Conservation (phyloP, 2,113 vertebrate species). For the Cyphomyrus discorhynchus region DNA sequence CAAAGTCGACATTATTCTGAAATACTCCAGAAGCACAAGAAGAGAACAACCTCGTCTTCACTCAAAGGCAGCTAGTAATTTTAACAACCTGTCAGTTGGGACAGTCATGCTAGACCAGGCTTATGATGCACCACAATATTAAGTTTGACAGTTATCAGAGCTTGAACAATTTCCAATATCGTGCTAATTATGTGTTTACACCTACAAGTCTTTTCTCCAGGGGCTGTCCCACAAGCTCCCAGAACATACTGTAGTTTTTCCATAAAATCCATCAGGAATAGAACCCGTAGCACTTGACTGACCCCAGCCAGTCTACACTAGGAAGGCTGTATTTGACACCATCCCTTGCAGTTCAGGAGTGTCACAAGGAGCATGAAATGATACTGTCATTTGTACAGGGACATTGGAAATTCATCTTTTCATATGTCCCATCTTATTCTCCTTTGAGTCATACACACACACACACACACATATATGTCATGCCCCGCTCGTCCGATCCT, state of each 20-base stretch:
- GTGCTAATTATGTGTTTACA: neutral
- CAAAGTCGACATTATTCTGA: neutral
- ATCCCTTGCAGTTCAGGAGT: neutral
- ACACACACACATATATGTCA: too few relatives aligned
- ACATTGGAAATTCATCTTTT: neutral
- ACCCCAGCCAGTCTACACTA: neutral
- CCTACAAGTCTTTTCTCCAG: neutral
- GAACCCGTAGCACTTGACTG: neutral
- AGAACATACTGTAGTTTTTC: neutral
- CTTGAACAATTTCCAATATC: neutral
- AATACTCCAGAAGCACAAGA: neutral
- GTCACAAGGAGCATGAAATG: neutral
- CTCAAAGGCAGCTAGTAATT: neutral
- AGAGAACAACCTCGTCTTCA: neutral
- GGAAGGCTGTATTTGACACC: neutral
- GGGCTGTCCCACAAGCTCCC: neutral
- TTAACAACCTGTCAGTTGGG: neutral
- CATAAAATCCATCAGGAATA: neutral
- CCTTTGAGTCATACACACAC: neutral
- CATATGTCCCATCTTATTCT: neutral
- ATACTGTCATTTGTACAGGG: neutral
- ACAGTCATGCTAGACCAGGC: neutral
- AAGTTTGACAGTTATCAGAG: conserved; percentile 9
- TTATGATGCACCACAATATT: conserved; percentile 13
- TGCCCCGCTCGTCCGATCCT: too few relatives aligned